Conservation (phyloP, 1,140 invertebrate species). For the Scylla paramamosain region DNA sequence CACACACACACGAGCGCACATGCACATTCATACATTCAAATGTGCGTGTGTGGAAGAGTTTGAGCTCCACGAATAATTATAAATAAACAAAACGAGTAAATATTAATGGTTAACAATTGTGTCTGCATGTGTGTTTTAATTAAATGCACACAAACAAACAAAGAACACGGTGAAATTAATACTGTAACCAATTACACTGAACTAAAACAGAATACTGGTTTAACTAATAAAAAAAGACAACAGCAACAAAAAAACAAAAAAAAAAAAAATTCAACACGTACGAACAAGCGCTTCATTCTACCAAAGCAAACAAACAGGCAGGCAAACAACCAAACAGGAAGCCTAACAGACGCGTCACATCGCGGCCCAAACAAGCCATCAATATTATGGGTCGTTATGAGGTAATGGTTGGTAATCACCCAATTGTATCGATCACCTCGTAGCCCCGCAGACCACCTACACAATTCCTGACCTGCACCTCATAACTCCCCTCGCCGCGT, state of each 20-base stretch:
- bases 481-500: not conserved
- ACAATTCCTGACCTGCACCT: not conserved
- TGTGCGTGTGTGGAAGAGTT: not conserved
- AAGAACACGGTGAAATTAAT: not conserved
- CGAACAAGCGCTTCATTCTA: not conserved
- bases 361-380: not conserved
- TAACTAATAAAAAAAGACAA: conserved; percentile 1
- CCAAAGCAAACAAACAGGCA: not conserved
- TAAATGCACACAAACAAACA: not conserved
- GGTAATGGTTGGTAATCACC: conserved; percentile 21
- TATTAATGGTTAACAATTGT: conserved; percentile 15
- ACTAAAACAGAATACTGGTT: not conserved
- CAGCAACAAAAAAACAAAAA: not conserved
- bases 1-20: not conserved
- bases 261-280: too few relatives aligned
- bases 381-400: conserved; percentile 23
- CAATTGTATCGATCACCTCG: not conserved
- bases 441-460: not conserved
- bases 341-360: not conserved
- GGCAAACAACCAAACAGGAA: not conserved
- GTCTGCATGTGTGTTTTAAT: conserved; percentile 2
- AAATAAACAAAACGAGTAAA: conserved; percentile 5
- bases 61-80: conserved; percentile 4
- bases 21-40: not conserved
- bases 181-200: not conserved